Conservation (phyloP, 2,113 vertebrate genomes). For the Oncorhynchus keta region DNA sequence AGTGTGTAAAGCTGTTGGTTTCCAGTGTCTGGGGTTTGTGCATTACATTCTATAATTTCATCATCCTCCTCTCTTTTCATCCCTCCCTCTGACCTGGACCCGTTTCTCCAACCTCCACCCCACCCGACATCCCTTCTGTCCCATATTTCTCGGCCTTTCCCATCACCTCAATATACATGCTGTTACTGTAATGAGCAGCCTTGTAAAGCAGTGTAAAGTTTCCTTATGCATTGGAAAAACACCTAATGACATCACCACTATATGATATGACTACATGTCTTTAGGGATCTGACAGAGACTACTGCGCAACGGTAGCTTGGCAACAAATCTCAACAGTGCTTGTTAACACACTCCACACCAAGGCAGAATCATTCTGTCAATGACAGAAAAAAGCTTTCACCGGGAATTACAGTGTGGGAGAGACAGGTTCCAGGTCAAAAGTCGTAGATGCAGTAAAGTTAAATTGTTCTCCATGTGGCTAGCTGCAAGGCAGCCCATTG, state of each 20-base stretch:
- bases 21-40: too few relatives aligned
- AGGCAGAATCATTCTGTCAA: background rate
- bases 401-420: background rate
- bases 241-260: background rate
- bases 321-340: background rate
- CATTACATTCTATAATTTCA: too few relatives aligned
- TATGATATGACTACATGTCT: background rate
- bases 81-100: too few relatives aligned
- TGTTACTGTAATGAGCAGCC: too few relatives aligned
- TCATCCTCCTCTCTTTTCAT: too few relatives aligned
- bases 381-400: background rate
- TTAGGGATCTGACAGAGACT: background rate
- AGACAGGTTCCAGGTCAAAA: background rate
- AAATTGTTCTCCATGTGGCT: background rate
- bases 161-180: too few relatives aligned
- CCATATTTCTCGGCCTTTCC: too few relatives aligned
- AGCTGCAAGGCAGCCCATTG: background rate
- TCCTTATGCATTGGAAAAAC: background rate
- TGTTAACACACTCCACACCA: background rate
- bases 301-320: background rate
- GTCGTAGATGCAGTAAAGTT: background rate
- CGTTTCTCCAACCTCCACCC: too few relatives aligned
- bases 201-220: too few relatives aligned
- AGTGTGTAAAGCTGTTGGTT: too few relatives aligned
- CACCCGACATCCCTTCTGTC: too few relatives aligned